A percentile compares a stretch with the other conserved stretches of the same genome.
phyloP scores from a whole-genome alignment of 2,113 vertebrate genomes.

The Podiceps cristatus region DNA sequence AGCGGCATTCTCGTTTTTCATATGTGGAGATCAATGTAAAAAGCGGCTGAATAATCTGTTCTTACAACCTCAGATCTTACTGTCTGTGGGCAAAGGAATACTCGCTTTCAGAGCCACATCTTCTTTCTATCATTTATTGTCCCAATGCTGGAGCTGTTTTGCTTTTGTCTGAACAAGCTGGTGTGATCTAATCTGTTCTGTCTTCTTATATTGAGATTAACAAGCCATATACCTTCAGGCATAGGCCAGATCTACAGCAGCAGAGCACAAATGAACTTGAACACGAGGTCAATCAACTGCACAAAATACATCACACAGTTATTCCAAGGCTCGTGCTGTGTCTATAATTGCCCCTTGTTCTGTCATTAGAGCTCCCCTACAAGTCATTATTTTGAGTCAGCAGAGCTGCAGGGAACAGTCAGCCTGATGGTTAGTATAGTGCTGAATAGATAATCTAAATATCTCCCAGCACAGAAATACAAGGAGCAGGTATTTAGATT shows the following conservation, averaged over 20 bases:
- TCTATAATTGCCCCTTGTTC: constrained; percentile 83
- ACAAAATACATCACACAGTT: constrained; percentile 75
- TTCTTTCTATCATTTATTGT: constrained; percentile 5
- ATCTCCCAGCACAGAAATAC: constrained; percentile 51
- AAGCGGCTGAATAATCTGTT: constrained; percentile 14
- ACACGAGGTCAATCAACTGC: constrained; percentile 78
- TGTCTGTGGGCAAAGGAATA: constrained; percentile 26
- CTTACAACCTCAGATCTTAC: background rate
- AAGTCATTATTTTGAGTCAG: constrained; percentile 82
- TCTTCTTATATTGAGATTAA: constrained; percentile 78
- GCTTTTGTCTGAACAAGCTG: constrained; percentile 40
- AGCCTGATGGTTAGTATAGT: constrained; percentile 64
- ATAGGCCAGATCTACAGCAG: constrained; percentile 58
- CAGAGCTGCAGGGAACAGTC: constrained; percentile 76
- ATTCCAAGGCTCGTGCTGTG: constrained; percentile 72
- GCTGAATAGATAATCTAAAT: constrained; percentile 72
- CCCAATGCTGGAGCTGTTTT: background rate
- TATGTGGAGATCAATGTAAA: background rate
- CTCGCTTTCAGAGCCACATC: constrained; percentile 18
- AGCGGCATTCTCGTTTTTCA: background rate
- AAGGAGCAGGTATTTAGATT: constrained; percentile 67
- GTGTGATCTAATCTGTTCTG: constrained; percentile 72
- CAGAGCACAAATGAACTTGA: constrained; percentile 75
- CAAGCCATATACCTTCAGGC: constrained; percentile 73
- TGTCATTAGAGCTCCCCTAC: constrained; percentile 76